These are phyloP conservation scores for Plutomurus gul DNA, from an alignment of 1,140 invertebrate species.

Conservation along the genomic window DNA sequence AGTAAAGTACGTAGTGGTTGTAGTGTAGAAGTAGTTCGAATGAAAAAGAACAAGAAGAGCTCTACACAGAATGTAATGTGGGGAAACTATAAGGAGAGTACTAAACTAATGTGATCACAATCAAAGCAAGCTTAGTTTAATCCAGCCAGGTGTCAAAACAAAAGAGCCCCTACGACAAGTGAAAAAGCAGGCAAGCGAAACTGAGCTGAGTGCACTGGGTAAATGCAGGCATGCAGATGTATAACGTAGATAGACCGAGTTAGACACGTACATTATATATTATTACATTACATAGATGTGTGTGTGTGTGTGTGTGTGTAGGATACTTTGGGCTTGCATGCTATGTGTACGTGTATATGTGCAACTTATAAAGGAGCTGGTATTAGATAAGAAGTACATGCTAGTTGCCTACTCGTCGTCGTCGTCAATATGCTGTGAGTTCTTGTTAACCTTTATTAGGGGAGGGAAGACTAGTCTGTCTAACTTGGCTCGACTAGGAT, in stretches of 20 bases:
- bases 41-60: slow-evolving; percentile 2
- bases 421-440: neutral
- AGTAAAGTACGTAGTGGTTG: neutral
- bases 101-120: slow-evolving; percentile 18
- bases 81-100: neutral
- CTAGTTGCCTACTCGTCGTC: neutral
- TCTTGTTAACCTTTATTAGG: slow-evolving; percentile 7
- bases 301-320: neutral
- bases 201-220: neutral
- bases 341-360: neutral
- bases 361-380: neutral
- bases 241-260: neutral
- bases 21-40: neutral
- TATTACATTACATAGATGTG: neutral
- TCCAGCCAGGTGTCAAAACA: slow-evolving; percentile 47
- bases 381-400: too few species aligned
- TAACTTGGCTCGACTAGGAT: slow-evolving; percentile 5
- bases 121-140: slow-evolving; percentile 35
- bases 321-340: neutral
- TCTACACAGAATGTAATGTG: neutral
- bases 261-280: neutral
- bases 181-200: slow-evolving; percentile 8
- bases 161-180: slow-evolving; percentile 26
- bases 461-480: neutral
- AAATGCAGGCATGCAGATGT: slow-evolving; percentile 15